These are phyloP conservation scores for Troides oblongomaculatus DNA, from an alignment of 2,888 invertebrate species.

Conservation along the genomic window DNA sequence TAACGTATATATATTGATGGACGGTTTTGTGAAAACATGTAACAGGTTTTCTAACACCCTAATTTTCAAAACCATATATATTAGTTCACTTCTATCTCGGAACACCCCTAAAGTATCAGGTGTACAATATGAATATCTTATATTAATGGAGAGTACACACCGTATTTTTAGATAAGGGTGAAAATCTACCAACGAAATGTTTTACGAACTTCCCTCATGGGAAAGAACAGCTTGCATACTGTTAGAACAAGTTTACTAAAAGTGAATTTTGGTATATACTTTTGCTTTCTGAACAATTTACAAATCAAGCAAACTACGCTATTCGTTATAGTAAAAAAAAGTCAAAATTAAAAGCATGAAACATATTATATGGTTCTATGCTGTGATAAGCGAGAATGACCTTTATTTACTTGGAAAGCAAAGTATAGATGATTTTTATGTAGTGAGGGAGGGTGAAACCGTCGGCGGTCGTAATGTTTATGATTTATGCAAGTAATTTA, in stretches of 20 bases:
- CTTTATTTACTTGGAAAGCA: neutral
- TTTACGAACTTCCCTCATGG: conserved; percentile 66
- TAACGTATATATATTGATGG: too few species aligned
- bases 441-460: conserved; percentile 34
- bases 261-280: conserved; percentile 28
- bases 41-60: too few species aligned
- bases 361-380: neutral
- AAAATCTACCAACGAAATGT: conserved; percentile 68
- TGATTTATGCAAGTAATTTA: conserved; percentile 80
- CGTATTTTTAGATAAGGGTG: conserved; percentile 60
- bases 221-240: conserved; percentile 67
- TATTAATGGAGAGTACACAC: conserved; percentile 70
- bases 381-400: conserved; percentile 1
- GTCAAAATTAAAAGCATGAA: too few species aligned
- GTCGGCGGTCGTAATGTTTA: conserved; percentile 72
- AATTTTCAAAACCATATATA: too few species aligned
- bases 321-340: neutral
- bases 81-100: conserved; percentile 42
- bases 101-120: conserved; percentile 70
- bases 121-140: conserved; percentile 75
- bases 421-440: neutral
- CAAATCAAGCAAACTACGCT: neutral
- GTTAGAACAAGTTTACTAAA: conserved; percentile 44
- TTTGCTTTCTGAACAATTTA: too few species aligned
- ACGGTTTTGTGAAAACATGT: too few species aligned